These are phyloP conservation scores for Drosophila anceps DNA, from an alignment of 2,888 invertebrate genomes.

Conservation along the genomic window DNA sequence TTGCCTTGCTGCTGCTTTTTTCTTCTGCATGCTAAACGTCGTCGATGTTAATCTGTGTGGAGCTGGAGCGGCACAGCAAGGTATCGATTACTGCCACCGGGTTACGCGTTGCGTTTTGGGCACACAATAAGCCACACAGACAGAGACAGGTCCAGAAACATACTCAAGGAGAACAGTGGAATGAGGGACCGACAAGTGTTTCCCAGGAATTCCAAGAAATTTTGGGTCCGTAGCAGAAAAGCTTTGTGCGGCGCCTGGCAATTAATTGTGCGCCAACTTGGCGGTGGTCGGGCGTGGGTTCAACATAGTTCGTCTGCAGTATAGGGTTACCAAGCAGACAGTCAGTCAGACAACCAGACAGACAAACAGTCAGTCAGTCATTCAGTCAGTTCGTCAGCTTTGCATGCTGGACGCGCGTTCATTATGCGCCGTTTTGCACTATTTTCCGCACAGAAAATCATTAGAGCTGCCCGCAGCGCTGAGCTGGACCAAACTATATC, in stretches of 20 bases:
- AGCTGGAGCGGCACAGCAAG: slow-evolving; percentile 59
- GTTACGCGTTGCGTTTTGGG: slow-evolving; percentile 60
- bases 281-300: slow-evolving; percentile 65
- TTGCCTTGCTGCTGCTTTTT: slow-evolving; percentile 19
- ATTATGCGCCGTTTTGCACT: slow-evolving; percentile 78
- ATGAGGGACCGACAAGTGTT: slow-evolving; percentile 65
- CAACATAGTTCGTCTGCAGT: slow-evolving; percentile 43
- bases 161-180: slow-evolving; percentile 16
- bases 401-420: slow-evolving; percentile 67
- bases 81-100: slow-evolving; percentile 80
- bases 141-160: background rate
- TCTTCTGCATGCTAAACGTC: slow-evolving; percentile 68
- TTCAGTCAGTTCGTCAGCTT: slow-evolving; percentile 36
- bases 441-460: slow-evolving; percentile 75
- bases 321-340: slow-evolving; percentile 54
- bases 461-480: slow-evolving; percentile 72
- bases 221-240: slow-evolving; percentile 46
- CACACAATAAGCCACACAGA: slow-evolving; percentile 57
- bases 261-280: slow-evolving; percentile 69
- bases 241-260: slow-evolving; percentile 78
- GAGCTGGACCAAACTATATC: slow-evolving; percentile 78
- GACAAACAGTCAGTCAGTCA: slow-evolving; percentile 6
- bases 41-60: slow-evolving; percentile 71
- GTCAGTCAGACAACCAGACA: background rate
- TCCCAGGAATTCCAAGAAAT: slow-evolving; percentile 74